A percentile compares a stretch with the other conserved stretches of the same genome.
phyloP scores from a whole-genome alignment of 2,113 vertebrate genomes.

The Sterrhoptilus dennistouni region DNA sequence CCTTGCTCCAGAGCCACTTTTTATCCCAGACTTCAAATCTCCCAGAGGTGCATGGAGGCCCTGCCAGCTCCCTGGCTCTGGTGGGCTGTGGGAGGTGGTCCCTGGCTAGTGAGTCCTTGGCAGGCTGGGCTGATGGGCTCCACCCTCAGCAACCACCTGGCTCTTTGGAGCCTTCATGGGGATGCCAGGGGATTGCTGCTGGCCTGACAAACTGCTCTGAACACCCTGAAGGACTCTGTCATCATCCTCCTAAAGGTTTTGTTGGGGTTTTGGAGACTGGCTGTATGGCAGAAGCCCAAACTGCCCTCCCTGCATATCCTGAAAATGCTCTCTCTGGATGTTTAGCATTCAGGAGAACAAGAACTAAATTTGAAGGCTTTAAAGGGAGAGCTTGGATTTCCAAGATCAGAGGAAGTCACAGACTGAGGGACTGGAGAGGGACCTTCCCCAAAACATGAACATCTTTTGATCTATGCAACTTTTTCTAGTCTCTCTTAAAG shows the following conservation, averaged over 20 bases:
- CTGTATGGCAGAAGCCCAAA: background rate
- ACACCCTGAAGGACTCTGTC: background rate
- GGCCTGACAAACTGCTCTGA: background rate
- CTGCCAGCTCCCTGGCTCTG: background rate
- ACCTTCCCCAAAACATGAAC: background rate
- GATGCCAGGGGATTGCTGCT: background rate
- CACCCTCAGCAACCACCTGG: background rate
- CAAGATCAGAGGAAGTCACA: background rate
- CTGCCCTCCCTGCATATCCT: background rate
- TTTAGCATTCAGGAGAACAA: background rate
- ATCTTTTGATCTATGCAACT: background rate
- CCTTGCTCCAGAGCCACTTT: background rate
- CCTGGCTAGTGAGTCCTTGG: background rate
- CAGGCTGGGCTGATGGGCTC: background rate
- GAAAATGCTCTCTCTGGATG: background rate
- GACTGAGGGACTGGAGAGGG: background rate
- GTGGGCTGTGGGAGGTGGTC: background rate
- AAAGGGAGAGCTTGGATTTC: background rate
- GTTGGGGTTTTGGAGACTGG: background rate
- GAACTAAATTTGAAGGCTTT: background rate
- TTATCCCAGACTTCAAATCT: background rate
- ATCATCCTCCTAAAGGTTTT: background rate
- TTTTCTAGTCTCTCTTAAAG: background rate
- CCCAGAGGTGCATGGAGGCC: background rate
- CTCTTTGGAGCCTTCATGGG: background rate